Evolutionary conservation across 1,140 invertebrate species (phyloP), one percentile per base, ranked within the genome.

Genomic region (Wiebesia pumilae): DNA sequence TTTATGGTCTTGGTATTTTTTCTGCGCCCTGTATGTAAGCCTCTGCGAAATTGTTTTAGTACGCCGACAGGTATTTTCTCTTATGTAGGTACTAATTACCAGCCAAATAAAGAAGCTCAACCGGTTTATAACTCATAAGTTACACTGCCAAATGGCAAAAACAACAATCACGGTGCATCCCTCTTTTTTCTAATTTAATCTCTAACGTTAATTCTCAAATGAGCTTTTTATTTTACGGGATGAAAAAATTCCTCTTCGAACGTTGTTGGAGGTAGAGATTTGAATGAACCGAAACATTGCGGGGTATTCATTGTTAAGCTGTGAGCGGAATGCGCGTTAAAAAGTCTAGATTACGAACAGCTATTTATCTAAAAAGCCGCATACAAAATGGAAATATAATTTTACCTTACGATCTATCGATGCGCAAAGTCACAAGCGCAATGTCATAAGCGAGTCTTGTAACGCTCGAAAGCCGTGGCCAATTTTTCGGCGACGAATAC

Each of bases 1-100:
- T 75, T 75, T 75, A 75, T 75, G 71, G 71, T 75, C 24, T n/a
- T 24, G 71, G 38, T 75, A 0, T 75, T 43, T 75, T 75, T 75
- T 75, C 71, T n/a, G 6, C 38, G 71, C 40, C 71, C 71, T 75
- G 71, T 19, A 75, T 75, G 43, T 14, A 43, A 40, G 71, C 43
- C 21, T 24, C 16, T 14, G 71, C 71, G 71, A 75, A 43, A 75
- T 75, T 38, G 24, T 38, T 75, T 75, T 75, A 43, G 71, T 43
- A 43, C 43, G n/a, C 71, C 24, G 38, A 75, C 71, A 43, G 27
- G 24, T 43, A 43, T 43, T 75, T 75, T 75, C 40, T 75, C 71
- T 75, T 75, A 43, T 75, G 43, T n/a, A 43, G 71, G 33, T 43
- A 75, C 38, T 75, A 43, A 75, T 75, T 75, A 75, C 33, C n/a